Evolutionary conservation across 2,797 vertebrate genomes (phyloP), one percentile per base, ranked within the genome.

Genomic region (Martes flavigula): DNA sequence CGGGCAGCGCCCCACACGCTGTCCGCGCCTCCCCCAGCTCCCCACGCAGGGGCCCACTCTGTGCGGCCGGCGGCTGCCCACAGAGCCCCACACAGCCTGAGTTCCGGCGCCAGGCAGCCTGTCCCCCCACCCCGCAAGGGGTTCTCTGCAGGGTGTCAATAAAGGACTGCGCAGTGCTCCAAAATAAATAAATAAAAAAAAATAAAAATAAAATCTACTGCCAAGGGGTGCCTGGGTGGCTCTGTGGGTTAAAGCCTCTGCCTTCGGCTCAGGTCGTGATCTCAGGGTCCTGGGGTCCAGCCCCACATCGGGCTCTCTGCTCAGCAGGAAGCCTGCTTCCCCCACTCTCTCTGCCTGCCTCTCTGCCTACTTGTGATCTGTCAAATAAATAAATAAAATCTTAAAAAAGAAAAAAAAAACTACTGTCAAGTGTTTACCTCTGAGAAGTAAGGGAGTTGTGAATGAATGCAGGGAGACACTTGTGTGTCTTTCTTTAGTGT

Each of bases 111-210:
- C 18, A 2, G n/a, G n/a, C n/a, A 10, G n/a, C 1, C 25, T 25
- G 35, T 46, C 35, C 13, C 30, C 40, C 2, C 0, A 7, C 2
- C 56, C 20, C 23, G 46, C 64, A 51, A 15, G 68, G 40, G 35
- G 20, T 7, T 7, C 62, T 64, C 23, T 8, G 32, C 43, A 15
- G 70, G 72, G 5, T 4, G 8, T 62, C 54, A 96, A 94, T 97
- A 97, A 98, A 97, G 38, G 23, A 20, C 8, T 0, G 56, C 25
- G 60, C 21, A 58, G 66, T 32, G 38, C 86, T 35, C 21, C 1
- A 14, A 40, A 40, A 40, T 38, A 38, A 40, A 40, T n/a, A 38
- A 40, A 40, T 40, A 40, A 40, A 40, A 40, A 40, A 40, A 40
- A 40, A 40, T 40, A 40, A 40, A 40, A 40, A 40, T 40, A 40